Percentiles rank a stretch among this genome's conserved stretches.
phyloP scores from a whole-genome alignment of 2,797 vertebrate genomes.

The Gymnopithys bicolor region DNA sequence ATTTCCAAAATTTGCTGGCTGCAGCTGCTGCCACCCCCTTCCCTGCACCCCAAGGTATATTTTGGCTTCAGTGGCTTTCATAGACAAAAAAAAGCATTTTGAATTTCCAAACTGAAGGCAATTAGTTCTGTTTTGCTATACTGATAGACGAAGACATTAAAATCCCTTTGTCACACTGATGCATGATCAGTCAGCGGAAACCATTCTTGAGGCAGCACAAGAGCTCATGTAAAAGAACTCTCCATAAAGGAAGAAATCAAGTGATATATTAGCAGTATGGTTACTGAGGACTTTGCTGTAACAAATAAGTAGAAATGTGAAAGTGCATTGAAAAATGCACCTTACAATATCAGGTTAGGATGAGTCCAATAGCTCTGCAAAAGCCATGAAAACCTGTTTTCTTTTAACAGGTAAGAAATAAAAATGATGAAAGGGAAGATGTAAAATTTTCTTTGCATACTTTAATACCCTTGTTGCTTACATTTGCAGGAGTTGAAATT shows the following conservation, averaged over 20 bases:
- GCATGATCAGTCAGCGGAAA: not conserved
- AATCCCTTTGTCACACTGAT: not conserved
- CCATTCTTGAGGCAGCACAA: not conserved
- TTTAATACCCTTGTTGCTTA: not conserved
- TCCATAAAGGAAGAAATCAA: not conserved
- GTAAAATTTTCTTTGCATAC: not conserved
- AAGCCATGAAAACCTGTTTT: not conserved
- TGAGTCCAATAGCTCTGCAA: not conserved
- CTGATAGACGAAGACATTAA: not conserved
- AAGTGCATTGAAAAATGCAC: not conserved
- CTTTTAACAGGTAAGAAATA: not conserved
- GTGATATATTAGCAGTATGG: not conserved
- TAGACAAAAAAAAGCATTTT: not conserved
- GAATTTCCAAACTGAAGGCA: not conserved
- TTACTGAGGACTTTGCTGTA: not conserved
- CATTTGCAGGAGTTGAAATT: not conserved
- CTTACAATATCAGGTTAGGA: not conserved
- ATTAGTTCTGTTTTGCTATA: not conserved
- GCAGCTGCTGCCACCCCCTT: accelerated
- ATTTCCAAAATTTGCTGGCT: constrained; percentile 10
- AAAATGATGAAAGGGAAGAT: not conserved
- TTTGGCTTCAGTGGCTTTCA: not conserved
- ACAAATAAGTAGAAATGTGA: not conserved
- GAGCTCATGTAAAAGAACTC: not conserved
- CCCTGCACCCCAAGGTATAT: not conserved